Percentiles rank a stretch among this genome's conserved stretches.
Conservation (phyloP, 1,140 invertebrate species). For the Anastrepha ludens region DNA sequence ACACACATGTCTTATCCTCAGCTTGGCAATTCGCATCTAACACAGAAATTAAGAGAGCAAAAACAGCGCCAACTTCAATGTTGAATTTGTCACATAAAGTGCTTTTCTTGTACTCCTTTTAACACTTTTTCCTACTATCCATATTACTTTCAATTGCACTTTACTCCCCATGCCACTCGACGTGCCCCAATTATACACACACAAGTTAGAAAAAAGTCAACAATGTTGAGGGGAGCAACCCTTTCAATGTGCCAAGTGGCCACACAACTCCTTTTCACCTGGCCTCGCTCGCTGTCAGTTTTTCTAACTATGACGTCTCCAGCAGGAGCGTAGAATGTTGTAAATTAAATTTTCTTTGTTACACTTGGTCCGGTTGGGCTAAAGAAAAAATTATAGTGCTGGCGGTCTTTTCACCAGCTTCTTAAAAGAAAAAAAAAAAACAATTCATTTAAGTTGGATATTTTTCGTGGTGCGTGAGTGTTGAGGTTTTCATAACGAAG, state of each 20-base stretch:
- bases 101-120: too few relatives aligned
- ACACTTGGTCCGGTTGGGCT: not conserved
- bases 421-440: too few relatives aligned
- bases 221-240: not conserved
- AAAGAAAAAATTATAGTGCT: not conserved
- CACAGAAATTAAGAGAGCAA: not conserved
- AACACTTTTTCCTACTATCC: not conserved
- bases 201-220: not conserved
- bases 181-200: not conserved
- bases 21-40: not conserved
- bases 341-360: slow-evolving; percentile 27
- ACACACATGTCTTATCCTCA: slow-evolving; percentile 1
- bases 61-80: not conserved
- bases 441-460: too few relatives aligned
- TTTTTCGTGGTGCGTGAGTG: too few relatives aligned
- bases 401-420: not conserved
- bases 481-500: not conserved
- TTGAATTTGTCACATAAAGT: too few relatives aligned
- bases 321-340: not conserved
- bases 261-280: not conserved
- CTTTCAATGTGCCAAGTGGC: not conserved
- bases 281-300: not conserved
- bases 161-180: not conserved
- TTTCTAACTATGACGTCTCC: not conserved
- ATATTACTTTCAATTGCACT: not conserved